A percentile compares a stretch with the other conserved stretches of the same genome.
Evolutionary conservation across 1,140 invertebrate genomes (phyloP).

Genomic region (Portunus trituberculatus): DNA sequence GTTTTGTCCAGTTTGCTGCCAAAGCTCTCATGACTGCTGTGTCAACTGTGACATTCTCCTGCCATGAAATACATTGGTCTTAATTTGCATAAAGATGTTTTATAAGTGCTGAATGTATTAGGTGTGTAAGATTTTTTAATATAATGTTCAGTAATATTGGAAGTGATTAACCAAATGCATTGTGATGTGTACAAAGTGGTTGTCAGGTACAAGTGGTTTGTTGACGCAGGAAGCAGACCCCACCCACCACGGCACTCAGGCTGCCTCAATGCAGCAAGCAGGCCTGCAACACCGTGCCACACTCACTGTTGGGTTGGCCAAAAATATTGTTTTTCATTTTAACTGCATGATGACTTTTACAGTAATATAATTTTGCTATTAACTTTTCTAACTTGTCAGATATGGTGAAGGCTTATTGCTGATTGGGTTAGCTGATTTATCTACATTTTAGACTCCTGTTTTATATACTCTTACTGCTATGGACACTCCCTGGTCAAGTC

Average conservation of each 20-base stretch:
- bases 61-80: conserved; percentile 30
- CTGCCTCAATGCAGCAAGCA: conserved; percentile 67
- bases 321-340: conserved; percentile 39
- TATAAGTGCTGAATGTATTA: not conserved
- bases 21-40: conserved; percentile 66
- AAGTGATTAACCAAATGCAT: conserved; percentile 47
- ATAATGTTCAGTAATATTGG: conserved; percentile 8
- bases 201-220: conserved; percentile 69
- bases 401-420: conserved; percentile 72
- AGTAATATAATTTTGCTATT: conserved; percentile 50
- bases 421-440: conserved; percentile 68
- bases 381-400: conserved; percentile 65
- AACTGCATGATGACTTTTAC: conserved; percentile 54
- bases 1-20: conserved; percentile 64
- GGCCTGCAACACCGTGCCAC: conserved; percentile 55
- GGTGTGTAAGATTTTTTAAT: not conserved
- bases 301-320: conserved; percentile 23
- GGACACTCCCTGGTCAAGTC: conserved; percentile 17
- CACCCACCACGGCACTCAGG: conserved; percentile 42
- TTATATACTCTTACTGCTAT: conserved; percentile 40
- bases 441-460: conserved; percentile 25
- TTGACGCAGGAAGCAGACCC: conserved; percentile 70
- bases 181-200: conserved; percentile 74
- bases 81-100: not conserved
- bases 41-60: conserved; percentile 45